Conservation (phyloP, 2,797 vertebrate species). For the Gallinago solitaria region DNA sequence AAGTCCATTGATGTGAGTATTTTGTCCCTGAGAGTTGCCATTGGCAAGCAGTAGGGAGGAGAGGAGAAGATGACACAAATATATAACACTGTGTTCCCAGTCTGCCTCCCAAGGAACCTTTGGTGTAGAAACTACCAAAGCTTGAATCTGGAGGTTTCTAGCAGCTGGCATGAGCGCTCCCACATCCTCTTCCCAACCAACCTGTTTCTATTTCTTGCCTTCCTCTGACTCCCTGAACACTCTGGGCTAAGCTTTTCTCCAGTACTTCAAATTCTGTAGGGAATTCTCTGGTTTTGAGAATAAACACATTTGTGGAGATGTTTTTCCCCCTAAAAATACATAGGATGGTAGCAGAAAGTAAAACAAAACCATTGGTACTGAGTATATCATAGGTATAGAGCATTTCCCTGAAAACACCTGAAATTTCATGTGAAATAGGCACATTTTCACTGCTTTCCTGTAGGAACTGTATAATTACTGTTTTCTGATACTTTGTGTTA, state of each 20-base stretch:
- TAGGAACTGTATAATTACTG: conserved; percentile 15
- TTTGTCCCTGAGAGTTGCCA: neutral
- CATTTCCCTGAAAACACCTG: neutral
- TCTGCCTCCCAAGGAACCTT: neutral
- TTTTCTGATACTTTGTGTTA: neutral
- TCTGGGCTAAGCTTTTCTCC: neutral
- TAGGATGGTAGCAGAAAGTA: neutral
- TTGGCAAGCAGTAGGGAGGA: neutral
- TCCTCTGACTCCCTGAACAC: neutral
- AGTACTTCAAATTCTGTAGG: neutral
- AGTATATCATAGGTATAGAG: neutral
- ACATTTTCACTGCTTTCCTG: neutral
- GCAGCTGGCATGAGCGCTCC: neutral
- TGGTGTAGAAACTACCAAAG: neutral
- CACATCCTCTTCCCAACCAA: neutral
- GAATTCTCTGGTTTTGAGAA: neutral
- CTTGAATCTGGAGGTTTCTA: neutral
- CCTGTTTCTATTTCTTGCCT: neutral
- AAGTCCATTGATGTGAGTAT: neutral
- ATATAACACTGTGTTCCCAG: neutral
- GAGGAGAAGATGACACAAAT: neutral
- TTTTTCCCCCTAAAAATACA: neutral
- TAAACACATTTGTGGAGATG: neutral
- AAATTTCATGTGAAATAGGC: neutral
- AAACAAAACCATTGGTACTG: neutral